Conservation (phyloP, 35 echinoderm and acorn worm species). For the Apostichopus californicus region DNA sequence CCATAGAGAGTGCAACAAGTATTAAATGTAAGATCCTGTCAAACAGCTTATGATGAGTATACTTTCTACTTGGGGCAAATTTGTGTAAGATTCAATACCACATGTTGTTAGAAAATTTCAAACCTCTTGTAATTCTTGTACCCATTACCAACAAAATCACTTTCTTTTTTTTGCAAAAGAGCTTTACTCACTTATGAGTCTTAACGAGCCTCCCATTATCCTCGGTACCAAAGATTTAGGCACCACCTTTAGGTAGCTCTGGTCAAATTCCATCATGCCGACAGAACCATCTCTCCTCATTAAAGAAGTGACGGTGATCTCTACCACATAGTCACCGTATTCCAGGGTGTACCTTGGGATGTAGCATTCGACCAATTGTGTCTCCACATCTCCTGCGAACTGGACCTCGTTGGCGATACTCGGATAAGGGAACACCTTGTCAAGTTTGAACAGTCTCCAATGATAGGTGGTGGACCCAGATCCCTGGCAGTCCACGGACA, state of each 20-base stretch:
- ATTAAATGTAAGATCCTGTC: too few relatives aligned
- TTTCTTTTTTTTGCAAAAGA: background rate
- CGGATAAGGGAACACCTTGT: slow-evolving; percentile 61
- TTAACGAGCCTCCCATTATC: slow-evolving; percentile 71
- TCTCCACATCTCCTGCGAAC: slow-evolving; percentile 48
- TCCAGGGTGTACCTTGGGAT: slow-evolving; percentile 72
- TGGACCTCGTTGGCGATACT: slow-evolving; percentile 58
- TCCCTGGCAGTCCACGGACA: slow-evolving; percentile 54
- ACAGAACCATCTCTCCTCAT: slow-evolving; percentile 66
- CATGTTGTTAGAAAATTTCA: too few relatives aligned
- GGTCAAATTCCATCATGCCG: slow-evolving; percentile 63
- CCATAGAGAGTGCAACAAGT: too few relatives aligned
- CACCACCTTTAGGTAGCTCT: slow-evolving; percentile 72
- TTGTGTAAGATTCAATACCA: too few relatives aligned
- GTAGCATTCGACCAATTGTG: slow-evolving; percentile 59
- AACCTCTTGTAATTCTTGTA: too few relatives aligned
- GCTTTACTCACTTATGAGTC: slow-evolving; percentile 19
- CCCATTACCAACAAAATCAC: too few relatives aligned
- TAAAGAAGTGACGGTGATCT: slow-evolving; percentile 53
- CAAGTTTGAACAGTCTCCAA: slow-evolving; percentile 75
- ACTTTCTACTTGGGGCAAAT: too few relatives aligned
- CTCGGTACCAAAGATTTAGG: slow-evolving; percentile 59
- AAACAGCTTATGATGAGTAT: too few relatives aligned
- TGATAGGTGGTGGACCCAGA: slow-evolving; percentile 46
- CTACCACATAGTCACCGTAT: slow-evolving; percentile 79